These are phyloP conservation scores for Ptyas mucosa DNA, from an alignment of 2,113 vertebrate species.

Conservation along the genomic window DNA sequence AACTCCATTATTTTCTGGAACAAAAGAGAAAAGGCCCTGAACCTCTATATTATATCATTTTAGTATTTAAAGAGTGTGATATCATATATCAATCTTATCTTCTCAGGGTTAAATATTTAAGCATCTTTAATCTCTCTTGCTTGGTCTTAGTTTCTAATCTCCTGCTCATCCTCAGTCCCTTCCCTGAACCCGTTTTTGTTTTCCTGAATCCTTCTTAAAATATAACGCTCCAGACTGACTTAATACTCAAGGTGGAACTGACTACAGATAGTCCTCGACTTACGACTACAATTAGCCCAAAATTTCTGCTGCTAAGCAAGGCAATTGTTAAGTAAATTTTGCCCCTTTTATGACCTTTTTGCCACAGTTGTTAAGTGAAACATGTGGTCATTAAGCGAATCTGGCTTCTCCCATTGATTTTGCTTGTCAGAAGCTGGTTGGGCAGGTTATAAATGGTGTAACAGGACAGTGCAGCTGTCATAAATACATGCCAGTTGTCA, in stretches of 20 bases:
- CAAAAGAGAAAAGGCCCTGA: not conserved
- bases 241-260: not conserved
- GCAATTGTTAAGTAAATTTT: not conserved
- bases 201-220: not conserved
- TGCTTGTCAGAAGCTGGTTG: not conserved
- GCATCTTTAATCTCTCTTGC: not conserved
- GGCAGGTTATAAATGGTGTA: not conserved
- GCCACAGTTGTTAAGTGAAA: not conserved
- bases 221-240: not conserved
- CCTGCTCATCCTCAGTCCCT: not conserved
- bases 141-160: not conserved
- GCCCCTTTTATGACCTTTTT: not conserved
- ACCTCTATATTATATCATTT: not conserved
- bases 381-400: not conserved
- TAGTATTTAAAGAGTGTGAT: not conserved
- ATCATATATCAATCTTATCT: not conserved
- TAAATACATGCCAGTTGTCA: not conserved
- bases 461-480: not conserved
- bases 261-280: not conserved
- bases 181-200: not conserved
- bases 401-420: not conserved
- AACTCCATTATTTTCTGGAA: not conserved
- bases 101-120: not conserved
- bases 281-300: not conserved
- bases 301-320: not conserved